phyloP scores from a whole-genome alignment of 2,113 vertebrate species.

The Mixornis gularis region DNA sequence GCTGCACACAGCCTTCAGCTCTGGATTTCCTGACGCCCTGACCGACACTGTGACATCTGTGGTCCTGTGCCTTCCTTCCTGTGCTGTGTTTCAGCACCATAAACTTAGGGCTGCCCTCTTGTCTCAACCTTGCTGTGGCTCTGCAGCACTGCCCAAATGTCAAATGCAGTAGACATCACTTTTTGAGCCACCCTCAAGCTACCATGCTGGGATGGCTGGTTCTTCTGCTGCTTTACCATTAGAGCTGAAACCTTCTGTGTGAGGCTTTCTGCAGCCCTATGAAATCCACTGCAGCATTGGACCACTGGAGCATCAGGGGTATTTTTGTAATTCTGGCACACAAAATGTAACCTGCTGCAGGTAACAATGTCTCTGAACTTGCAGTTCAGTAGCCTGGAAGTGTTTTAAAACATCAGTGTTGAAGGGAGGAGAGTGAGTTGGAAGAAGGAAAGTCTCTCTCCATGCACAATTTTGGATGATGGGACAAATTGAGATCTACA shows the following conservation, averaged over 20 bases:
- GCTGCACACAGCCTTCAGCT: background rate
- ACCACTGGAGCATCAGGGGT: background rate
- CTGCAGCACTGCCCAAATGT: background rate
- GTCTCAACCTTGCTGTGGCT: background rate
- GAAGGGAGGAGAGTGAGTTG: background rate
- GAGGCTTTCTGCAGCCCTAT: background rate
- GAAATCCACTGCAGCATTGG: background rate
- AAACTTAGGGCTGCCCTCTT: accelerated
- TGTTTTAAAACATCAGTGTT: accelerated
- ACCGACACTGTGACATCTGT: accelerated
- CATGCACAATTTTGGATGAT: background rate
- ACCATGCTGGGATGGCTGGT: background rate
- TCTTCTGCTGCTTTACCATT: background rate
- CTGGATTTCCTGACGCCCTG: background rate
- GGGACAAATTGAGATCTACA: background rate
- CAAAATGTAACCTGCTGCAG: background rate
- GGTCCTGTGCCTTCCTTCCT: background rate
- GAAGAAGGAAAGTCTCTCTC: background rate
- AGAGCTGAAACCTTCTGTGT: background rate
- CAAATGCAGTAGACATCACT: background rate
- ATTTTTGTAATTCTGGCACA: background rate
- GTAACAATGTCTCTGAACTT: background rate
- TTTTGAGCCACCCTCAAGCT: background rate
- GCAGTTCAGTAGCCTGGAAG: background rate
- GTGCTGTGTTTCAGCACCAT: too few relatives aligned